Evolutionary conservation across 2,797 vertebrate genomes (phyloP).

Genomic region (Petrocephalus sullivani): DNA sequence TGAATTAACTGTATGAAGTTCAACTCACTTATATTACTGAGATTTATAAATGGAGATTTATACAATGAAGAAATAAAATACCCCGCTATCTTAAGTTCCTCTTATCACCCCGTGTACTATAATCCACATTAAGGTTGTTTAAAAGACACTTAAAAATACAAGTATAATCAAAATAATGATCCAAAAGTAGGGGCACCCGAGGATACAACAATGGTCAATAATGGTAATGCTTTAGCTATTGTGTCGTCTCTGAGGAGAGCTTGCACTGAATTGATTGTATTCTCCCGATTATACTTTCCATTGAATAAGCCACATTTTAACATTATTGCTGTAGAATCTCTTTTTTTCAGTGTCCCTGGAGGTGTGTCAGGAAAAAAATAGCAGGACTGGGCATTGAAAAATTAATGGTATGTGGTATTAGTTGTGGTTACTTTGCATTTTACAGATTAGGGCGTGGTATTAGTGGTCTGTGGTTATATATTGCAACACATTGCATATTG

Average conservation of each 20-base stretch:
- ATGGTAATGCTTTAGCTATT: not conserved
- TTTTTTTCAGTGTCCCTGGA: not conserved
- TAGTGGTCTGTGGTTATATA: not conserved
- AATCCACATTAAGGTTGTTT: not conserved
- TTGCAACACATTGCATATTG: conserved; percentile 1
- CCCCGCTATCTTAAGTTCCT: not conserved
- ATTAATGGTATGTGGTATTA: not conserved
- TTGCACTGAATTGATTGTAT: not conserved
- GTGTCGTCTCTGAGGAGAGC: not conserved
- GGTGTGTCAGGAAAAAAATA: not conserved
- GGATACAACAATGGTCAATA: not conserved
- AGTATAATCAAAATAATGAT: not conserved
- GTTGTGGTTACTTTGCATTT: not conserved
- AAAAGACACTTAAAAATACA: not conserved
- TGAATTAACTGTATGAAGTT: not conserved
- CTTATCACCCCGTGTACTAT: not conserved
- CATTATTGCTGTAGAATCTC: not conserved
- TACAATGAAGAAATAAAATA: not conserved
- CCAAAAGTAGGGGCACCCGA: not conserved
- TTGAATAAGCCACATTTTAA: conserved; percentile 13
- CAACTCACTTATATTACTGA: not conserved
- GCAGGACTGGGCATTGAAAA: not conserved
- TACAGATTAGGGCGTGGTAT: conserved; percentile 4
- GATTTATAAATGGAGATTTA: not conserved
- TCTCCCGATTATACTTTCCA: not conserved